A percentile compares a stretch with the other conserved stretches of the same genome.
phyloP scores from a whole-genome alignment of 2,888 invertebrate species.

The Apomyelois bistriatella region DNA sequence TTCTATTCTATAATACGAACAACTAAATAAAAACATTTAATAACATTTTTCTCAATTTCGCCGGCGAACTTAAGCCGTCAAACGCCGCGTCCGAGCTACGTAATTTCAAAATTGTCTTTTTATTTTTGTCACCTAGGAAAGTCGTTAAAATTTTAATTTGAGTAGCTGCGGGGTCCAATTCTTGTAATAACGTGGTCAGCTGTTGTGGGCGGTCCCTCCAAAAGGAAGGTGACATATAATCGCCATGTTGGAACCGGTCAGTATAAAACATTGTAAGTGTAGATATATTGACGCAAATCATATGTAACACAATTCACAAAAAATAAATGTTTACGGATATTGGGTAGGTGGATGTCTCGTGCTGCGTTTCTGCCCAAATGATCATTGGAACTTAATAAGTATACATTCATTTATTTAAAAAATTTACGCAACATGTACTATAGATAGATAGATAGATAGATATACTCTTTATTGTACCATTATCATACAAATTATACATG shows the following conservation, averaged over 20 bases:
- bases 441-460: too few relatives aligned
- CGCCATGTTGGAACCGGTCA: conserved; percentile 20
- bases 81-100: neutral
- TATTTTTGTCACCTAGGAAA: conserved; percentile 14
- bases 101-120: conserved; percentile 8
- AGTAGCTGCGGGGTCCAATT: conserved; percentile 20
- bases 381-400: too few relatives aligned
- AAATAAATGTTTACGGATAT: too few relatives aligned
- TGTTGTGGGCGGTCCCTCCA: conserved; percentile 23
- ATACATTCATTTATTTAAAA: too few relatives aligned
- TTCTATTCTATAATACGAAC: too few relatives aligned
- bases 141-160: conserved; percentile 21
- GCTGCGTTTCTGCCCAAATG: too few relatives aligned
- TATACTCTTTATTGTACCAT: too few relatives aligned
- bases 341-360: too few relatives aligned
- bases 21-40: too few relatives aligned
- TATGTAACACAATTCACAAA: neutral
- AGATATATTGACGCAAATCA: neutral
- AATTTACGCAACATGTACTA: too few relatives aligned
- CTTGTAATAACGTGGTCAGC: conserved; percentile 25
- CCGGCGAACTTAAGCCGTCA: conserved; percentile 5
- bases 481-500: too few relatives aligned
- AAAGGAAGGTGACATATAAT: conserved; percentile 32
- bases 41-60: conserved; percentile 12
- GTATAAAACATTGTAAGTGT: conserved; percentile 7